phyloP scores from a whole-genome alignment of 2,113 vertebrate species.

The Protomyctophum bolini region DNA sequence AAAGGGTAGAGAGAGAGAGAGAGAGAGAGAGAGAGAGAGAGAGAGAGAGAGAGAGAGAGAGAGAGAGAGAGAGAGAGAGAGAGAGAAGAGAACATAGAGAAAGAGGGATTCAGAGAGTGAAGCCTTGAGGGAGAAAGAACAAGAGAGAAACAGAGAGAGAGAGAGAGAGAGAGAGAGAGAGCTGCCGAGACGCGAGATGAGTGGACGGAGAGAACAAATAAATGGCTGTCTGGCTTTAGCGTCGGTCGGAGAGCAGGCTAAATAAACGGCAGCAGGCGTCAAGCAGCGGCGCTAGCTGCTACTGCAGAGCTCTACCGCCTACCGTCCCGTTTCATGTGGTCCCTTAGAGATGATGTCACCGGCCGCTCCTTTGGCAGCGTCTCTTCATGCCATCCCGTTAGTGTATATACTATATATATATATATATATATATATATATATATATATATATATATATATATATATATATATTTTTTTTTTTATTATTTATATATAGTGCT shows the following conservation, averaged over 20 bases:
- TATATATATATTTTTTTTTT: too few relatives aligned
- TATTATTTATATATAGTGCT: too few relatives aligned
- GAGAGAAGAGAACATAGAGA: constrained; percentile 11
- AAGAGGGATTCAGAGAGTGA: background rate
- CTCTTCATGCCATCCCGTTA: background rate
- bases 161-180: background rate
- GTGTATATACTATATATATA: too few relatives aligned
- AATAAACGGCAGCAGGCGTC: constrained; percentile 64
- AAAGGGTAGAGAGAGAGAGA: background rate
- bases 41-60: background rate
- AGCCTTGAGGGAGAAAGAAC: background rate
- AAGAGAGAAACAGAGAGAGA: background rate
- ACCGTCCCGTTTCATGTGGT: constrained; percentile 64
- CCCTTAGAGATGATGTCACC: constrained; percentile 65
- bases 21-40: background rate
- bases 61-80: background rate
- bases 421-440: too few relatives aligned
- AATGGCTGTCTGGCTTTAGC: constrained; percentile 45
- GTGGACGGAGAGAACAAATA: constrained; percentile 44
- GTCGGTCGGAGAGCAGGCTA: constrained; percentile 46
- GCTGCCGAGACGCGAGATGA: constrained; percentile 1
- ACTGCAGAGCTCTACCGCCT: constrained; percentile 57
- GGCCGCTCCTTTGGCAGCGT: constrained; percentile 36
- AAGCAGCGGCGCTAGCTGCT: constrained; percentile 50
- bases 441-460: too few relatives aligned